Conservation (phyloP, 2,888 invertebrate genomes). For the Fragum whitleyi region DNA sequence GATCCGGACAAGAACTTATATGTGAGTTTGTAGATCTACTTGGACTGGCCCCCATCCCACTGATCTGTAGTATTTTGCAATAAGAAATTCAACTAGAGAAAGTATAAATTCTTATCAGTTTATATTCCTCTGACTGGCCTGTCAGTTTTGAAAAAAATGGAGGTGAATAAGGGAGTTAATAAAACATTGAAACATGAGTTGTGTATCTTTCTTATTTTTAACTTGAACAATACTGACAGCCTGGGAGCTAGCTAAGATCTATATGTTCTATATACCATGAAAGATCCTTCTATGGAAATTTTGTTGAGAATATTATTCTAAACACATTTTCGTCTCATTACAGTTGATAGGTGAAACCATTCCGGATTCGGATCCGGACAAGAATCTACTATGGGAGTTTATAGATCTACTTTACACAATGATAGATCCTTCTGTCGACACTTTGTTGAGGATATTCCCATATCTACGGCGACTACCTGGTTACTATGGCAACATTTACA, state of each 20-base stretch:
- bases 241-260: too few species aligned
- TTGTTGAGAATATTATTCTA: conserved; percentile 40
- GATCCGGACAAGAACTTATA: conserved; percentile 53
- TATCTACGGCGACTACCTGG: conserved; percentile 60
- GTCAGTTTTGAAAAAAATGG: too few species aligned
- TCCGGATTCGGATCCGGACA: conserved; percentile 50
- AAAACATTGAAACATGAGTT: too few species aligned
- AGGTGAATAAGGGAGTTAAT: too few species aligned
- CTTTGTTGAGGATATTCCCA: conserved; percentile 54
- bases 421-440: conserved; percentile 60
- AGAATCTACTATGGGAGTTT: conserved; percentile 59
- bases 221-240: too few species aligned
- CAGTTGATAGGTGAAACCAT: conserved; percentile 59
- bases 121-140: too few species aligned
- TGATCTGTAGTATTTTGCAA: too few species aligned
- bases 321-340: conserved; percentile 9
- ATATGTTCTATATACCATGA: conserved; percentile 46
- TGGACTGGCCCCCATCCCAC: too few species aligned
- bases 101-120: too few species aligned
- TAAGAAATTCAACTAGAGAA: too few species aligned
- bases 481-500: conserved; percentile 57
- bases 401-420: conserved; percentile 51
- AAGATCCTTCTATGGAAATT: conserved; percentile 55
- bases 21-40: conserved; percentile 64
- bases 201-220: too few species aligned